Evolutionary conservation across 2,888 invertebrate genomes (phyloP), one percentile per base, ranked within the genome.

Genomic region (Rotaria socialis): DNA sequence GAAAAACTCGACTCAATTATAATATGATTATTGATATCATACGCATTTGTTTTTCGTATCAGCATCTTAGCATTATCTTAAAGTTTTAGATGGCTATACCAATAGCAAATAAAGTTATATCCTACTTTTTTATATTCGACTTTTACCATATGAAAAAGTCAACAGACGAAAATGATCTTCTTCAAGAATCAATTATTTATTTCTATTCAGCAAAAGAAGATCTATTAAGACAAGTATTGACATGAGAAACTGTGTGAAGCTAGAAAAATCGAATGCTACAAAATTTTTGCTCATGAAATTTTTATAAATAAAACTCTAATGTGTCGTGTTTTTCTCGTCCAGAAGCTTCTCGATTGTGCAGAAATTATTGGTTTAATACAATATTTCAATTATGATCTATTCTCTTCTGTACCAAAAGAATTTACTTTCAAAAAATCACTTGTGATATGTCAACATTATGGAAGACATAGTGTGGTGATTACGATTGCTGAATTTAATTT

Each of bases 361-460:
- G 80, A 80, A 80, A 43, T 80, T 10, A n/a, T 80, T 80, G 80
- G 80, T 47, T n/a, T 80, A 47, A 47, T 47, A 19, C 80, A 80
- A 80, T 80, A 22, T 19, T 80, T 80, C 11, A 80, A 80, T n/a
- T 41, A 80, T 80, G 80, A 80, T 47, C 47, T 80, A 47, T 80
- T 80, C 7, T 22, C n/a, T 24, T 80, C 41, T 47, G 0, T 43
- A 47, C 80, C 80, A 24, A 80, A 80, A 47, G 47, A 43, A 47
- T 80, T 80, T 14, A 47, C 0, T 14, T 80, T 47, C 47, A 43
- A 47, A 80, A 80, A 47, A 80, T 47, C 80, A 24, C 24, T 80
- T 8, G 80, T 80, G 0, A n/a, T 19, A 24, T 47, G 47, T 47
- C 24, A 80, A 80, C 24, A 80, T 43, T 80, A 41, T n/a, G 80